Evolutionary conservation across 2,888 invertebrate species (phyloP), one percentile per base, ranked within the genome.

Genomic region (Dastarcus helophoroides): DNA sequence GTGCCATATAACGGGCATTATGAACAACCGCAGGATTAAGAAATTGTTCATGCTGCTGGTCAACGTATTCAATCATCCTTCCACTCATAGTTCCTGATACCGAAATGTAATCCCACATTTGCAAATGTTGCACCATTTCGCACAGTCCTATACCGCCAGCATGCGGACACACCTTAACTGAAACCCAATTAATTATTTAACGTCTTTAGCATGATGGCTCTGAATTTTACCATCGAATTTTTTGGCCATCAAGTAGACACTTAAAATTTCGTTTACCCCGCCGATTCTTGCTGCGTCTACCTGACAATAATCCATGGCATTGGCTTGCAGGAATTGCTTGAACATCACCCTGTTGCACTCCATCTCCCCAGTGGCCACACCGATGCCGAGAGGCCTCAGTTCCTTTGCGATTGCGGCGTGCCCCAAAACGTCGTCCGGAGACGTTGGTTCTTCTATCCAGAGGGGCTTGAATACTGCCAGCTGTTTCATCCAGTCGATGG

Each of bases 371-470:
- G 86, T 85, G 1, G 91, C 93, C 19, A 93, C 86, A 3, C 79
- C 81, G 38, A 91, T 85, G 5, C 78, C 79, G 22, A 73, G 65
- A 0, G 82, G 79, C 41, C 76, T 64, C 10, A 79, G 56, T 31
- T 79, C 84, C 52, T 78, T 70, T 0, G 85, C 71, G 40, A 91
- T 88, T 27, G 69, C 63, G 1, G 78, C 78, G 57, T 91, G 90
- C 1, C 89, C 91, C n/a, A 88, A 59, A 3, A 89, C 66, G 53
- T 93, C 93, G 54, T 93, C 91, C 0, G 90, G 89, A 3, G 82
- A 83, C 0, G 91, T 93, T 0, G 91, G 91, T 52, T 93, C 91
- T 58, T 93, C 91, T 33, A 93, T 89, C 90, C 90, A 93, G 31
- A 77, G 57, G 2, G 80, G 76, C 44, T 80, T 79, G 48, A 78